These are phyloP conservation scores for Dipodomys stephensi DNA, from an alignment of 2,113 vertebrate species.

Conservation along the genomic window DNA sequence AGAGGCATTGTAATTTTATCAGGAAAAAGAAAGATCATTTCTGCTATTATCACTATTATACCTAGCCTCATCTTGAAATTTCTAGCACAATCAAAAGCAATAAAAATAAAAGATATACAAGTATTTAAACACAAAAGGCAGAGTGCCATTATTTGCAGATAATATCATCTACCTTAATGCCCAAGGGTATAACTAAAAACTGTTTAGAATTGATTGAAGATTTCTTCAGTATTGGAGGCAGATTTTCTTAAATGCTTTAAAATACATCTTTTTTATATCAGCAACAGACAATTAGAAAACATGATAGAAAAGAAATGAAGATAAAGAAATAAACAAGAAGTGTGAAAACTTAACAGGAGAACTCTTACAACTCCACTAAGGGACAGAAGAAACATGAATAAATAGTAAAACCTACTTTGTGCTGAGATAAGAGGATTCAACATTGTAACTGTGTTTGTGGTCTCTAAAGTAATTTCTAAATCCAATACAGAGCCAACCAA, in stretches of 20 bases:
- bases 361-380: not conserved
- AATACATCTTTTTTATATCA: not conserved
- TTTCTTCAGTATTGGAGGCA: not conserved
- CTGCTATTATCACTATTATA: conserved; percentile 40
- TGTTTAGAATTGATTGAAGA: not conserved
- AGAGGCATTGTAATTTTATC: conserved; percentile 3
- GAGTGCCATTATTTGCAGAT: not conserved
- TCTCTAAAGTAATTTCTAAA: conserved; percentile 52
- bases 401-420: not conserved
- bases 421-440: not conserved
- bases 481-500: not conserved
- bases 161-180: conserved; percentile 24
- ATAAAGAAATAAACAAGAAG: conserved; percentile 41
- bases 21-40: not conserved
- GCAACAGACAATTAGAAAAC: not conserved
- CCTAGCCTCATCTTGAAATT: conserved; percentile 63
- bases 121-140: not conserved
- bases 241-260: not conserved
- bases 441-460: not conserved
- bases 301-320: conserved; percentile 31
- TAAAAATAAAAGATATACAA: not conserved
- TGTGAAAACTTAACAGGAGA: not conserved
- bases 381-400: not conserved
- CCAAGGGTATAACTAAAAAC: conserved; percentile 16
- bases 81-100: conserved; percentile 29